Conservation (phyloP, 30 jellyfish, hydroid and myxozoan genomes). For the Hydractinia symbiolongicarpus region DNA sequence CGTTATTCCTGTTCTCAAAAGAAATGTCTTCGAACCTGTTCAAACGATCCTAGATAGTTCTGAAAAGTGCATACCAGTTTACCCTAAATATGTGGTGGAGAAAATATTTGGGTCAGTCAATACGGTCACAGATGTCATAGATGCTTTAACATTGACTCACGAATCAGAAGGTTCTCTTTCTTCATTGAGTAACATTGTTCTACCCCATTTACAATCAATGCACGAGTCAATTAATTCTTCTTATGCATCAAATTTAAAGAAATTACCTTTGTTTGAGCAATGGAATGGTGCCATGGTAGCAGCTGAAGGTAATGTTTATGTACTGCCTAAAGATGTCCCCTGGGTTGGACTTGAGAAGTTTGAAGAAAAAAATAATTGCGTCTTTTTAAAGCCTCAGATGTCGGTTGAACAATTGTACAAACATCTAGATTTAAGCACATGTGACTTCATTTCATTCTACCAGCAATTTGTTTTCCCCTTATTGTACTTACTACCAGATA, state of each 20-base stretch:
- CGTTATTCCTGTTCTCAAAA: not conserved
- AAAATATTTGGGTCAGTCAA: constrained; percentile 13
- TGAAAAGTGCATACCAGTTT: not conserved
- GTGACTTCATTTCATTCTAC: constrained; percentile 14
- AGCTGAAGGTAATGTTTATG: not conserved
- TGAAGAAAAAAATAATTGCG: not conserved
- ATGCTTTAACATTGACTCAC: constrained; percentile 6
- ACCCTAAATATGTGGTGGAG: not conserved
- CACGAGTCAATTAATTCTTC: not conserved
- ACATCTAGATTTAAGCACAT: not conserved
- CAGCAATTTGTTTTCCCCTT: constrained; percentile 12
- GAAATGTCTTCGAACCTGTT: not conserved
- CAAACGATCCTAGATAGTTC: not conserved
- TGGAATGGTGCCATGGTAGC: not conserved
- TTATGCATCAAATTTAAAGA: not conserved
- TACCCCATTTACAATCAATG: not conserved
- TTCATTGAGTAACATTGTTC: not conserved
- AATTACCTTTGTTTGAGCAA: constrained; percentile 7
- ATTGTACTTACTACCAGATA: constrained; percentile 9
- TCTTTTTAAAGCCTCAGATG: not conserved
- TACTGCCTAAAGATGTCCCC: constrained; percentile 23
- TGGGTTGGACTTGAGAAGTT: constrained; percentile 28
- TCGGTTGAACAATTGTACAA: not conserved
- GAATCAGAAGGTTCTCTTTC: not conserved
- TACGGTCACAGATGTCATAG: constrained; percentile 5